phyloP scores from a whole-genome alignment of 2,797 vertebrate genomes.

The Chaetophractus vellerosus region DNA sequence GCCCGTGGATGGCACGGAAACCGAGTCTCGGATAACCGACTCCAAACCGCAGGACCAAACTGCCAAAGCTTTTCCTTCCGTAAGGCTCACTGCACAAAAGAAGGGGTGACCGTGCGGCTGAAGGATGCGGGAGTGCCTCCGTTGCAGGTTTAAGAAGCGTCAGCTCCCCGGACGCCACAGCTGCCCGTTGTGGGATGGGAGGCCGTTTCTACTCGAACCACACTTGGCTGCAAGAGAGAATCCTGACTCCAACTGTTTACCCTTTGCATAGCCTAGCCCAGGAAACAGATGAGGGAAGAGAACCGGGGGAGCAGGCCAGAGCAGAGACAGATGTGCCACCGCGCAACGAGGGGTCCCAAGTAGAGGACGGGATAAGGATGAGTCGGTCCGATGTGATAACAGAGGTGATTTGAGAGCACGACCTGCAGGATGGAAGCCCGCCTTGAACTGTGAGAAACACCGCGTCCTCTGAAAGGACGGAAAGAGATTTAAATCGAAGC shows the following conservation, averaged over 20 bases:
- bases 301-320: rapidly evolving
- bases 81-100: rapidly evolving
- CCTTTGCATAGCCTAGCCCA: rapidly evolving
- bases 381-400: too few relatives aligned
- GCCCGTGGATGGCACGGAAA: rapidly evolving
- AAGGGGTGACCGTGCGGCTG: rapidly evolving
- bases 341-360: too few relatives aligned
- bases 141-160: neutral
- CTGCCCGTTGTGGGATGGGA: too few relatives aligned
- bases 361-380: too few relatives aligned
- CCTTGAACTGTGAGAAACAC: neutral
- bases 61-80: rapidly evolving
- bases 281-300: neutral
- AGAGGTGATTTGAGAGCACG: too few relatives aligned
- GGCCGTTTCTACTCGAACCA: rapidly evolving
- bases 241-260: too few relatives aligned
- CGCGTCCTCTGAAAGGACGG: neutral
- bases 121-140: too few relatives aligned
- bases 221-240: too few relatives aligned
- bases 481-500: too few relatives aligned
- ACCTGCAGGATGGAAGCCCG: too few relatives aligned
- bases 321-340: neutral
- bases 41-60: rapidly evolving
- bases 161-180: rapidly evolving
- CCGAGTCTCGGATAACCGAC: rapidly evolving